Conservation (phyloP, 2,113 vertebrate genomes). For the Calcarius ornatus region DNA sequence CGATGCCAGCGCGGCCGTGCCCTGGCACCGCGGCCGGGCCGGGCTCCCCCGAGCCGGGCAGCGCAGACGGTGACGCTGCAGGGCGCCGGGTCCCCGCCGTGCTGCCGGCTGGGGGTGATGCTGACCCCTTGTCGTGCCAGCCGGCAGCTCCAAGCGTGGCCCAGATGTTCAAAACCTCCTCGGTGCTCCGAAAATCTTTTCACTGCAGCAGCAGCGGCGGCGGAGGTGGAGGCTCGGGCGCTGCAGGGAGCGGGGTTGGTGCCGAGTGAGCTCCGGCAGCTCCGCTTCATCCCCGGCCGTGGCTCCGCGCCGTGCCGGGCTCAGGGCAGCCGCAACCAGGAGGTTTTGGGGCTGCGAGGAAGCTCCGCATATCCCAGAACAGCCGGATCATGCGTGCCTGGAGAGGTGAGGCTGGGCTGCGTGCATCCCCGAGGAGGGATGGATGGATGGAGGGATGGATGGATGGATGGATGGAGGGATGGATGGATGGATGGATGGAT, state of each 20-base stretch:
- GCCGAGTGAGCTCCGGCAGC: background rate
- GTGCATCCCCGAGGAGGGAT: background rate
- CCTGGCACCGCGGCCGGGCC: background rate
- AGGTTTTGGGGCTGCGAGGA: background rate
- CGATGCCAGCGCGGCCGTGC: background rate
- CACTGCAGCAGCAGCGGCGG: slow-evolving; percentile 10
- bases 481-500: background rate
- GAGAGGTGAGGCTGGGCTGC: background rate
- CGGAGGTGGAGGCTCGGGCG: background rate
- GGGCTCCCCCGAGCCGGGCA: background rate
- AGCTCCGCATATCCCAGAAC: fast-evolving
- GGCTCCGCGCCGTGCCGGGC: too few species aligned
- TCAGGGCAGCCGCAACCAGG: background rate
- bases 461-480: background rate
- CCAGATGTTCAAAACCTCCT: background rate
- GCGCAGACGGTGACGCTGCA: background rate
- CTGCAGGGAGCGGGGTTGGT: slow-evolving; percentile 27
- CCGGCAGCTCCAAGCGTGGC: background rate
- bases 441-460: background rate
- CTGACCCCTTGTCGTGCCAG: background rate
- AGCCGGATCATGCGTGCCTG: background rate
- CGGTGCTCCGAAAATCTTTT: background rate
- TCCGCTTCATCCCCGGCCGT: background rate
- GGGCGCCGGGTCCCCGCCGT: background rate
- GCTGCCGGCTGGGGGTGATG: background rate